Base-by-base conservation (phyloP, 53 echinoderm and acorn worm species). In the Henricia sp. region DNA sequence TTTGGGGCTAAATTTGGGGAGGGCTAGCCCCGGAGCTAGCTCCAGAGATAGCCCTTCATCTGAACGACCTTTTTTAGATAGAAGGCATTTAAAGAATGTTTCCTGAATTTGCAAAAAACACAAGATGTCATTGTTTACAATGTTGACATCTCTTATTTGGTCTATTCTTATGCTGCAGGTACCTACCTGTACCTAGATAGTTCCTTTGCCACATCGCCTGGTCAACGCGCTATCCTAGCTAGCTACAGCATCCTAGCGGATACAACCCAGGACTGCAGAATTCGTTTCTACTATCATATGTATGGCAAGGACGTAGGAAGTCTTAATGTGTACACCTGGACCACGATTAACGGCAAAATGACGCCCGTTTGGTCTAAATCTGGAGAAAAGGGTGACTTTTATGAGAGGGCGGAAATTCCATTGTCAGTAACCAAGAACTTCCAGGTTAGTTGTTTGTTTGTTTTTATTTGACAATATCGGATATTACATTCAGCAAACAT, bases 221-320 rank as follows among this genome's bases (percentile, higher is more conserved):
- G 89, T 1, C 87, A 93, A 80, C 50, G 93, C 11, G 94, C 97
- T 29, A 72, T 94, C n/a, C 53, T 97, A 3, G 91, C 92, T 19
- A 94, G 93, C 70, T 68, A 50, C 53, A 74, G 39, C 57, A 50
- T 90, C 59, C 72, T 37, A 16, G 67, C 88, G 0, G 50, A 89
- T 14, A 84, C 55, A 9, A 10, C 70, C 19, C 67, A 39, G 30
- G 56, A 85, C 25, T 86, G 86, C 65, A 76, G 94, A 90, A 70
- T 97, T 3, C 84, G 92, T 1, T 94, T 97, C 84, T 92, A 90
- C 69, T 97, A 97, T 71, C 97, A 97, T 71, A 92, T 97, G 97
- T 92, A 74, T 76, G 97, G 97, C 20, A 72, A 65, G 23, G 53
- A 92, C 85, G 90, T 90, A 2, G 94, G 92, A 64, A 62, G 86